Percentiles rank a stretch among this genome's conserved stretches.
Evolutionary conservation across 2,113 vertebrate species (phyloP).

Genomic region (Tringa solitaria): DNA sequence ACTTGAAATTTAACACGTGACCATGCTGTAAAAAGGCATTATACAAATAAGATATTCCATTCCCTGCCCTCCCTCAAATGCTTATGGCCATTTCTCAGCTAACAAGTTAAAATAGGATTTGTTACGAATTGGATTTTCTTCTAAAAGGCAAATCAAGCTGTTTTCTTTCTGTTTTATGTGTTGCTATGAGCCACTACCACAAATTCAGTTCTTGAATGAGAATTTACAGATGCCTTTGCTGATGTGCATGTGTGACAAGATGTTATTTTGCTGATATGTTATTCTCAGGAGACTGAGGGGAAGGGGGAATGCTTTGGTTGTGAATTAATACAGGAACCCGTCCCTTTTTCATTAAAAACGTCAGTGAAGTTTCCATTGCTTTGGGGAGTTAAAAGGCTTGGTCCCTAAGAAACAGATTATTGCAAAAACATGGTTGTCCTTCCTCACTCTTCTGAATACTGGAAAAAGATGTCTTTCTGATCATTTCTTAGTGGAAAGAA

Average conservation of each 20-base stretch:
- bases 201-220: neutral
- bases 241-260: neutral
- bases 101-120: neutral
- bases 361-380: neutral
- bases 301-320: neutral
- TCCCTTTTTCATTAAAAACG: neutral
- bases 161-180: neutral
- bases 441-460: neutral
- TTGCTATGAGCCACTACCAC: neutral
- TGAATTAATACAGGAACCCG: neutral
- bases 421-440: neutral
- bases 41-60: neutral
- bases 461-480: neutral
- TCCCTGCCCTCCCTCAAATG: neutral
- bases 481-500: neutral
- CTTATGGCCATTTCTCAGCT: neutral
- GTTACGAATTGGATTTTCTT: neutral
- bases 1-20: neutral
- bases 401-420: neutral
- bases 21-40: neutral
- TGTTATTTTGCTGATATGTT: neutral
- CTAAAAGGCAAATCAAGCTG: neutral
- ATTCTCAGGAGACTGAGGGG: neutral
- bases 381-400: neutral
- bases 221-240: conserved; percentile 2